A percentile compares a stretch with the other conserved stretches of the same genome.
Evolutionary conservation across 2,888 invertebrate genomes (phyloP).

Genomic region (Spilosoma lubricipeda): DNA sequence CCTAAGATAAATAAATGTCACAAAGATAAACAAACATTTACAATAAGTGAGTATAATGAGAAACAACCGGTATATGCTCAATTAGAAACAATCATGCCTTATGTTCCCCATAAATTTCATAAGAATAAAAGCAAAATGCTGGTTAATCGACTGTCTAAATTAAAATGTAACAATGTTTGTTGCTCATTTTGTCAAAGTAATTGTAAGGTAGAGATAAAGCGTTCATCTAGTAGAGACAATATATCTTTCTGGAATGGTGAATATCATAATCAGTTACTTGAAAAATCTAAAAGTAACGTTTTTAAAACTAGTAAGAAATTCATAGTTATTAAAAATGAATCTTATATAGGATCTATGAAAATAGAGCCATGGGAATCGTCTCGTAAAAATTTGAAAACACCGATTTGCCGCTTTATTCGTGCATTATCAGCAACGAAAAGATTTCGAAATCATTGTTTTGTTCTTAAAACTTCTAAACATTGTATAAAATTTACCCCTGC

Average conservation of each 20-base stretch:
- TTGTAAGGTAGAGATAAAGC: neutral
- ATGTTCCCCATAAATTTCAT: slow-evolving; percentile 36
- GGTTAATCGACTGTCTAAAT: neutral
- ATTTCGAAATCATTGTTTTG: neutral
- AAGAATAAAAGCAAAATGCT: slow-evolving; percentile 6
- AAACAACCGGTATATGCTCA: slow-evolving; percentile 20
- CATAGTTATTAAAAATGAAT: slow-evolving; percentile 1
- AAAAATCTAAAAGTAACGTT: neutral
- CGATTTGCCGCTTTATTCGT: neutral
- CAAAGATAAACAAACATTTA: neutral
- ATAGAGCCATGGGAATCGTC: neutral
- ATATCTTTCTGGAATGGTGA: neutral
- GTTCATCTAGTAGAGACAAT: neutral
- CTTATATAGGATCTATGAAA: neutral
- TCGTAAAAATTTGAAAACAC: neutral
- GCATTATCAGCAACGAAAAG: neutral
- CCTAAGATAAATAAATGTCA: slow-evolving; percentile 4
- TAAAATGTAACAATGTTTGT: neutral
- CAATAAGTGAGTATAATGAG: neutral
- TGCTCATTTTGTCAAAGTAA: neutral
- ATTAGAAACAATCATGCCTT: slow-evolving; percentile 59
- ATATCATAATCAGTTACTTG: neutral
- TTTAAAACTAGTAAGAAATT: neutral
- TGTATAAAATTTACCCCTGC: slow-evolving; percentile 4
- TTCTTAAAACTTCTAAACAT: slow-evolving; percentile 7